Evolutionary conservation across 2,888 invertebrate genomes (phyloP), one percentile per base, ranked within the genome.

Genomic region (Stegana nigrithorax): DNA sequence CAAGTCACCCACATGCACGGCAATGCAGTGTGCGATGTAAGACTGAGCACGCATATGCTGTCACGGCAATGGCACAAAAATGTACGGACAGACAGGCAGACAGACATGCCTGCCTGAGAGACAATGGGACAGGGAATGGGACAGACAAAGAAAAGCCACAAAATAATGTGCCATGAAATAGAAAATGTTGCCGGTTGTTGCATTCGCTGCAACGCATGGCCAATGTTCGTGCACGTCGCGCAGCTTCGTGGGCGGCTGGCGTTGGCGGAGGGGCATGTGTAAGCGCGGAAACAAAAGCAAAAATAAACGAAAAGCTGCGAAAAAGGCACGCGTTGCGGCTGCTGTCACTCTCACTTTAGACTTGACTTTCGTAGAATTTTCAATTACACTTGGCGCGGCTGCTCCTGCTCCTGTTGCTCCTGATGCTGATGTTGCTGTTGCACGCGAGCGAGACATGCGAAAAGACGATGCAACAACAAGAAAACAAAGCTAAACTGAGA

Each of bases 111-210:
- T n/a, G n/a, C n/a, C n/a, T n/a, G n/a, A n/a, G n/a, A n/a, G n/a
- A n/a, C n/a, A n/a, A 4, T 17, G 50, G 45, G 25, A 19, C 21
- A 26, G 27, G 25, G 21, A 59, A 26, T 1, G 42, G 3, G 57
- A 66, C 65, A 73, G 69, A 68, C 69, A 78, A 71, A 75, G 78
- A 73, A 77, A 70, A 74, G 75, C 75, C 78, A 67, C 81, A 80
- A 78, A 80, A 79, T 81, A 81, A 81, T 81, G 78, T 80, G 78
- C 75, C 80, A 80, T 80, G 81, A 80, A 80, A 80, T 80, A 73
- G 78, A 75, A 79, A 81, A 78, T 73, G 70, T 64, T 32, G 57
- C 57, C 58, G 63, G 69, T 64, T 72, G 66, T 69, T 73, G 69
- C 59, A 53, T 69, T 45, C 62, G 55, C 60, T 64, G 68, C 32